Conservation (phyloP, 2,888 invertebrate species). For the Polylopha cassiicola region DNA sequence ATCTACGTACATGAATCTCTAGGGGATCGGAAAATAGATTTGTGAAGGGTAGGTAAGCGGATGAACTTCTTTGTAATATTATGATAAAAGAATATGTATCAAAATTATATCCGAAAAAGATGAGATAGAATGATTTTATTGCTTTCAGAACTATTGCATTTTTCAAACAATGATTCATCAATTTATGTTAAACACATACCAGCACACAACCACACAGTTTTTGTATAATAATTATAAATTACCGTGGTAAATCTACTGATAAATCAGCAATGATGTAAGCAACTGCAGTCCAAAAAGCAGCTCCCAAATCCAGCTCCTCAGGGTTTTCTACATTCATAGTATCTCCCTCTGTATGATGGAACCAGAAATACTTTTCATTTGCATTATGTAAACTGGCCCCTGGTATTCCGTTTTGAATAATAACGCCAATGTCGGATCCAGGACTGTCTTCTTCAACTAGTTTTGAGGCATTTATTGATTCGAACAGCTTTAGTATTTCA, state of each 20-base stretch:
- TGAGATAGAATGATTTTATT: constrained; percentile 1
- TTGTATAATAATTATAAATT: constrained; percentile 21
- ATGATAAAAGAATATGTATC: not conserved
- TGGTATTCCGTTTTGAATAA: constrained; percentile 81
- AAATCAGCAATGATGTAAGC: constrained; percentile 88
- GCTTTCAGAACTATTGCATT: no score
- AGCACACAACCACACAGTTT: no score
- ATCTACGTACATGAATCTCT: not conserved
- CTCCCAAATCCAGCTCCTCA: constrained; percentile 81
- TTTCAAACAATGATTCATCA: constrained; percentile 23
- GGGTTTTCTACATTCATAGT: constrained; percentile 86
- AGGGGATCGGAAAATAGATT: not conserved
- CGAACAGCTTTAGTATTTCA: constrained; percentile 81
- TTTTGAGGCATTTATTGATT: constrained; percentile 81
- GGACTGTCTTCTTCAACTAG: constrained; percentile 72
- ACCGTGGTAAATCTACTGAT: constrained; percentile 80
- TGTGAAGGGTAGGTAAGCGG: constrained; percentile 1
- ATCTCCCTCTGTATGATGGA: constrained; percentile 88
- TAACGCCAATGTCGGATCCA: constrained; percentile 83
- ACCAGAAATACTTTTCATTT: constrained; percentile 83
- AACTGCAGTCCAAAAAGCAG: constrained; percentile 87
- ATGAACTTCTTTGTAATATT: constrained; percentile 1
- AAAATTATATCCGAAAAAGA: not conserved
- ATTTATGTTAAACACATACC: no score
- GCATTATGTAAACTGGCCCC: constrained; percentile 83